Evolutionary conservation across 1,140 invertebrate species (phyloP), one percentile per base, ranked within the genome.

Genomic region (Drosophila persimilis): DNA sequence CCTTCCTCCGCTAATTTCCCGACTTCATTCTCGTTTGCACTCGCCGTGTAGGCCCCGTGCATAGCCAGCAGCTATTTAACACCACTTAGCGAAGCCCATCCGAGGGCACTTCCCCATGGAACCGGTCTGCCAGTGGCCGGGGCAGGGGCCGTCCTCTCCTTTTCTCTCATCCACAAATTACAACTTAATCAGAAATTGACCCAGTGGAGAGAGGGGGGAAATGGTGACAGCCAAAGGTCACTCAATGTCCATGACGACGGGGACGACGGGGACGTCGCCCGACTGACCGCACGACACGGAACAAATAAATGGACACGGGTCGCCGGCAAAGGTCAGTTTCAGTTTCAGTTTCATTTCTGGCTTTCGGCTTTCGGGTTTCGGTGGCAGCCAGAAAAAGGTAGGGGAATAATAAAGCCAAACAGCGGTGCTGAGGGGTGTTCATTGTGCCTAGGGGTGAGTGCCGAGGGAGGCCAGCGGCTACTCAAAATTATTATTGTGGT

Each of bases 121-220:
- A 77, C 58, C 47, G 48, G 60, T 46, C 55, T 64, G 15, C n/a
- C n/a, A n/a, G n/a, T n/a, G n/a, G n/a, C n/a, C n/a, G n/a, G n/a
- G n/a, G n/a, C n/a, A n/a, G n/a, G n/a, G n/a, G n/a, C n/a, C n/a
- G n/a, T n/a, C n/a, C n/a, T n/a, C n/a, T n/a, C n/a, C n/a, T n/a
- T 79, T 64, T 50, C 69, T 66, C 55, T 60, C 66, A 39, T 73
- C 39, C 67, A 79, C 84, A 89, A 88, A 88, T 89, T 79, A 88
- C 79, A 79, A 89, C 84, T 89, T 88, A 83, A 88, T 88, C 72
- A 83, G 75, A 77, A 89, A 83, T 89, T 84, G 75, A 73, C 75
- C 79, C 67, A 39, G 35, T 1, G 4, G 35, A 39, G 22, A 31
- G 31, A 7, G 50, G 20, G 24, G 45, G 44, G 35, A 20, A 56